A percentile compares a stretch with the other conserved stretches of the same genome.
phyloP scores from a whole-genome alignment of 2,797 vertebrate genomes.

The Tangara arthus region DNA sequence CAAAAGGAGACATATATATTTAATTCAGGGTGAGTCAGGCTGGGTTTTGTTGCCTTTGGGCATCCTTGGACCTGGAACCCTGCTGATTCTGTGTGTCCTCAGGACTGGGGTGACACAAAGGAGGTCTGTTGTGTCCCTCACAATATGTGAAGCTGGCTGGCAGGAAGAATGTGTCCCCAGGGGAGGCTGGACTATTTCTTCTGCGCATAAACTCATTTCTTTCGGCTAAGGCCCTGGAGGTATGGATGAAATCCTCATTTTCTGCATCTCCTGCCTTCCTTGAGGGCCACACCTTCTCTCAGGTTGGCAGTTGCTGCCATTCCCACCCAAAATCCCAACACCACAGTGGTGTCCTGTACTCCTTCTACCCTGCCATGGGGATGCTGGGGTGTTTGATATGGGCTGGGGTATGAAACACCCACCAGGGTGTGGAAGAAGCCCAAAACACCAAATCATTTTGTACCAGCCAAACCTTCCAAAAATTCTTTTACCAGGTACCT shows the following conservation, averaged over 20 bases:
- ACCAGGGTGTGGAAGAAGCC: neutral
- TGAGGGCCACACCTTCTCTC: neutral
- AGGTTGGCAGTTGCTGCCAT: neutral
- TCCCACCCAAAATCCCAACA: neutral
- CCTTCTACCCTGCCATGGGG: neutral
- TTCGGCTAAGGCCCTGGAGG: neutral
- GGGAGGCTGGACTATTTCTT: neutral
- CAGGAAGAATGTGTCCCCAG: neutral
- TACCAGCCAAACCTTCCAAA: neutral
- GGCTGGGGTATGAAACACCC: neutral
- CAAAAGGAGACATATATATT: neutral
- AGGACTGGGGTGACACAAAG: rapidly evolving
- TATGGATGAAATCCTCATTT: neutral
- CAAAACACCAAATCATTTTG: neutral
- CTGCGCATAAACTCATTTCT: neutral
- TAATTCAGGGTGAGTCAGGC: neutral
- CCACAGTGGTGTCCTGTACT: neutral
- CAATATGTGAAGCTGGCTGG: neutral
- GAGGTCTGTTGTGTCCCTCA: neutral
- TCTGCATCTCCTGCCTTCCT: neutral
- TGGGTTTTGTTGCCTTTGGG: neutral
- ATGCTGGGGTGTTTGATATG: no score
- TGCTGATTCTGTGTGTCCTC: neutral
- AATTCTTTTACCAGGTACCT: neutral
- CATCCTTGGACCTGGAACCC: neutral